Evolutionary conservation across 2,888 invertebrate species (phyloP), one percentile per base, ranked within the genome.

Genomic region (Pasiphila rectangulata): DNA sequence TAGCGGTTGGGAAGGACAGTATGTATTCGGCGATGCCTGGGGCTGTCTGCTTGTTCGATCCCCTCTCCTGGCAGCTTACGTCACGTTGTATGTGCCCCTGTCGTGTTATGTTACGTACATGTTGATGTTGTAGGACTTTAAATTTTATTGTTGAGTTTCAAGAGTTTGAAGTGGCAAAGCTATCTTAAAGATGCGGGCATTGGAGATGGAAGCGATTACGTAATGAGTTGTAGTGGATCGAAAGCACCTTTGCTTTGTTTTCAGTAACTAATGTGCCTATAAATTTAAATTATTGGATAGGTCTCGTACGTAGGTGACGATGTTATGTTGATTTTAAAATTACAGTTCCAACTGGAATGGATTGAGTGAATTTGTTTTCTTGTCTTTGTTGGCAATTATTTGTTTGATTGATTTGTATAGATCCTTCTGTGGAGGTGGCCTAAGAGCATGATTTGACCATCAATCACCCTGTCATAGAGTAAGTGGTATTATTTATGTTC

Each of bases 221-320:
- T 73, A 73, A 72, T 79, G 73, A 78, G 79, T 84, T 83, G 78
- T 86, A 86, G 83, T 73, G 80, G 80, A 84, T 85, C 77, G 79
- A 73, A 78, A 82, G 83, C 84, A 84, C 82, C 74, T 77, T 82
- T 66, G 83, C 82, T 82, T 84, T 76, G 76, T 83, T 86, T 83
- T 82, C 77, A 81, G 75, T 82, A 85, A 87, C 86, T 84, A 79
- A 85, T 86, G 87, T 87, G 86, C 87, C 87, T 87, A 85, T 86
- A 84, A 84, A 81, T 84, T 77, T 84, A 85, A 87, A 85, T 77
- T 87, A 84, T 80, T 50, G 75, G 73, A 81, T 85, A 87, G 86
- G 83, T 80, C 79, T 82, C 59, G 77, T 80, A 70, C 9, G 17
- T 81, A 82, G 80, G 80, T 77, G 79, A 83, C 75, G 72, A 77